Evolutionary conservation across 2,888 invertebrate genomes (phyloP).

Genomic region (Parasteatoda lunata): DNA sequence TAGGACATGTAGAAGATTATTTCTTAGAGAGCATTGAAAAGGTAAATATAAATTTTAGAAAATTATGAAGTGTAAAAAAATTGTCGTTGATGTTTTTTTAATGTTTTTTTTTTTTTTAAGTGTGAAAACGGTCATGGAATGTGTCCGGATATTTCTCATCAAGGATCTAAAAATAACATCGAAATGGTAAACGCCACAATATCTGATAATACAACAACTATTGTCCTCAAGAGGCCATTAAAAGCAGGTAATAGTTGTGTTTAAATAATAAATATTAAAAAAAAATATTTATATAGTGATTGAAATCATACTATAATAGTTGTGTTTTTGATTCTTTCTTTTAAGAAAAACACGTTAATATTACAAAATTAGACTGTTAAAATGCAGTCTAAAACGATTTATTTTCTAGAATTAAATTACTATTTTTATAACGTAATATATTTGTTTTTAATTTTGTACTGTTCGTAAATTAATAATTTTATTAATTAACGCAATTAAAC

Average conservation of each 20-base stretch:
- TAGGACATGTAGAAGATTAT: slow-evolving; percentile 89
- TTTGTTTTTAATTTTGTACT: no score
- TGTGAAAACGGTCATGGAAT: slow-evolving; percentile 89
- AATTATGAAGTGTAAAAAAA: neutral
- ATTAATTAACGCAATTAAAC: no score
- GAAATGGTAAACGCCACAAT: slow-evolving; percentile 89
- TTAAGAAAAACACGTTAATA: no score
- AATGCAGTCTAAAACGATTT: no score
- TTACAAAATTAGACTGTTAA: no score
- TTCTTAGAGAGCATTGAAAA: slow-evolving; percentile 89
- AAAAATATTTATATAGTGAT: no score
- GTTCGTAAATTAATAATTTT: no score
- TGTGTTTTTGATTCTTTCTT: no score
- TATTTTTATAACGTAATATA: no score
- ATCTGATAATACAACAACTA: slow-evolving; percentile 93
- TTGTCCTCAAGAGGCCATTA: slow-evolving; percentile 90
- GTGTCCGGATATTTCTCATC: slow-evolving; percentile 83
- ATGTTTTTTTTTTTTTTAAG: slow-evolving; percentile 49
- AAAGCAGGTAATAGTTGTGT: slow-evolving; percentile 77
- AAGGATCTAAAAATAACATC: slow-evolving; percentile 77
- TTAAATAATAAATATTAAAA: neutral
- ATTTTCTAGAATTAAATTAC: no score
- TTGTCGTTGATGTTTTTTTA: no score
- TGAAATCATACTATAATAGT: no score
- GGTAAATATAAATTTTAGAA: slow-evolving; percentile 64